Percentiles rank a stretch among this genome's conserved stretches.
These are phyloP conservation scores for Glaucidium brasilianum DNA, from an alignment of 2,113 vertebrate genomes.

Conservation along the genomic window DNA sequence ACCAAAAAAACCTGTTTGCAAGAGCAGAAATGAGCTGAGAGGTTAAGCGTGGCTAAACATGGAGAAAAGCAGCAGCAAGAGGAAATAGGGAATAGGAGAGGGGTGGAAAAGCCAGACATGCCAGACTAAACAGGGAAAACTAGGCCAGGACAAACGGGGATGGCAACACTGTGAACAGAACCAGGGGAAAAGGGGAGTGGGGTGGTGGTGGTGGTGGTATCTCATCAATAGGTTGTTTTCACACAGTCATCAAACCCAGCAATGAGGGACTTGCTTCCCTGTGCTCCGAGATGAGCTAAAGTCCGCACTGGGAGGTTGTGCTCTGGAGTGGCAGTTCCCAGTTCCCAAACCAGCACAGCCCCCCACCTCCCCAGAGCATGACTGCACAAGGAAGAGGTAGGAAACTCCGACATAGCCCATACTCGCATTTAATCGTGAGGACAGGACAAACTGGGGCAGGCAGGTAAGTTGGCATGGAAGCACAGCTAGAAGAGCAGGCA, in stretches of 20 bases:
- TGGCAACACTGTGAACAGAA: neutral
- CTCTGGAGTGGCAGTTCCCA: neutral
- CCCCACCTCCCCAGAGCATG: neutral
- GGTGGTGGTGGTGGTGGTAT: neutral
- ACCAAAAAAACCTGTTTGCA: neutral
- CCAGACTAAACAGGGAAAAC: neutral
- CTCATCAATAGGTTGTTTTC: neutral
- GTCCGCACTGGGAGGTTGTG: neutral
- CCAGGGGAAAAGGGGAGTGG: neutral
- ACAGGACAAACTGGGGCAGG: slow-evolving; percentile 19
- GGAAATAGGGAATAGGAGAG: neutral
- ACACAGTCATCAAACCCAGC: neutral
- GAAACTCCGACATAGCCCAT: slow-evolving; percentile 19
- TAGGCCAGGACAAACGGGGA: neutral
- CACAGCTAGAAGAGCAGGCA: slow-evolving; percentile 42
- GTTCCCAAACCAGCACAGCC: neutral
- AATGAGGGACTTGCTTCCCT: neutral
- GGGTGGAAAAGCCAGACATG: neutral
- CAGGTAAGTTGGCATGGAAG: slow-evolving; percentile 18
- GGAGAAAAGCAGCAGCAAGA: neutral
- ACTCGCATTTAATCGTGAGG: slow-evolving; percentile 52
- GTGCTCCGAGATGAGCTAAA: neutral
- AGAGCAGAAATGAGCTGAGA: neutral
- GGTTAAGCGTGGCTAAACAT: neutral
- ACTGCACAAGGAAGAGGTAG: neutral